A percentile compares a stretch with the other conserved stretches of the same genome.
phyloP scores from a whole-genome alignment of 2,888 invertebrate species.

The Liodrosophila aerea region DNA sequence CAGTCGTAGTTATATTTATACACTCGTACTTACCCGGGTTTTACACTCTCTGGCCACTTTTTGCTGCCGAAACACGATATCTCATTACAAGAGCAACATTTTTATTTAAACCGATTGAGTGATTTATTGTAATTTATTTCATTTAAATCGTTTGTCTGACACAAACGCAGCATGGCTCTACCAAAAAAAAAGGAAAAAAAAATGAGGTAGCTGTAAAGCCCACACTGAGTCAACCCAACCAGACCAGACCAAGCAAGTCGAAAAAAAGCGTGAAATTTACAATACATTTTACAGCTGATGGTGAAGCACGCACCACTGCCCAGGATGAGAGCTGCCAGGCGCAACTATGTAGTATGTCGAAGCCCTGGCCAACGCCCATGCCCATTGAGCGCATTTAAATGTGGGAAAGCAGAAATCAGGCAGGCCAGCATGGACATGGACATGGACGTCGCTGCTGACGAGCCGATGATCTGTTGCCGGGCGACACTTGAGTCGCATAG shows the following conservation, averaged over 20 bases:
- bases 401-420: slow-evolving; percentile 32
- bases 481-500: slow-evolving; percentile 20
- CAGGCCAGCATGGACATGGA: background rate
- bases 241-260: slow-evolving; percentile 25
- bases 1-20: too few relatives aligned
- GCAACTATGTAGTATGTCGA: background rate
- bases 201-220: slow-evolving; percentile 11
- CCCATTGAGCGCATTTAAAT: slow-evolving; percentile 48
- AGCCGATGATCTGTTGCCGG: slow-evolving; percentile 64
- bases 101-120: slow-evolving; percentile 76
- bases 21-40: too few relatives aligned
- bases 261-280: slow-evolving; percentile 63
- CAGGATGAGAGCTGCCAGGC: slow-evolving; percentile 25
- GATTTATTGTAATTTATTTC: slow-evolving; percentile 78
- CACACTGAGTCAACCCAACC: slow-evolving; percentile 36
- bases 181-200: slow-evolving; percentile 26
- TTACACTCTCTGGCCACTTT: slow-evolving; percentile 4
- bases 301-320: slow-evolving; percentile 61
- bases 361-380: slow-evolving; percentile 8
- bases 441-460: slow-evolving; percentile 50
- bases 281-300: slow-evolving; percentile 69
- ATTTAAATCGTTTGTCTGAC: slow-evolving; percentile 78
- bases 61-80: slow-evolving; percentile 45
- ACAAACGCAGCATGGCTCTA: slow-evolving; percentile 39
- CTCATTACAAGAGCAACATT: slow-evolving; percentile 74